Evolutionary conservation across 2,113 vertebrate genomes (phyloP).

Genomic region (Anas platyrhynchos): DNA sequence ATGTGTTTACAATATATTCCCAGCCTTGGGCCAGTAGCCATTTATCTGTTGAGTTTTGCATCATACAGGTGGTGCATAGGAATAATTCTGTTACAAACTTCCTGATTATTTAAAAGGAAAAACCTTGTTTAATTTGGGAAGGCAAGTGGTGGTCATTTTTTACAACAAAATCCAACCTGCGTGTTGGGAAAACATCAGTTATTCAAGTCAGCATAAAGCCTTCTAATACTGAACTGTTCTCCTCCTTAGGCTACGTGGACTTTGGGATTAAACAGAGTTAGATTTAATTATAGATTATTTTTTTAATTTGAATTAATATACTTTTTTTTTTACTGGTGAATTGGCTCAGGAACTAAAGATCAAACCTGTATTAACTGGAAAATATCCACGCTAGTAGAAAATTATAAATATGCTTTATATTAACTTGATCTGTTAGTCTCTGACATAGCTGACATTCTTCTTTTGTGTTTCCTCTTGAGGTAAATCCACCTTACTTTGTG

Average conservation of each 20-base stretch:
- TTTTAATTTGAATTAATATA: background rate
- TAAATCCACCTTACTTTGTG: constrained; percentile 94
- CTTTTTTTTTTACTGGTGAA: background rate
- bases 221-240: background rate
- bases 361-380: background rate
- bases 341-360: background rate
- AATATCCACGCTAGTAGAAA: background rate
- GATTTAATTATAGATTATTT: background rate
- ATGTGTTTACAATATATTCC: background rate
- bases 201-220: background rate
- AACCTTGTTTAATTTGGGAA: background rate
- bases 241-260: background rate
- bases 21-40: background rate
- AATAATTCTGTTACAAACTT: background rate
- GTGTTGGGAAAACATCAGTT: background rate
- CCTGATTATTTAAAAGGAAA: background rate
- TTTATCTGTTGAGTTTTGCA: background rate
- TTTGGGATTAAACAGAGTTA: background rate
- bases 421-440: background rate
- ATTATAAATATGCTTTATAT: background rate
- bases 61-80: background rate
- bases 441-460: background rate
- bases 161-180: background rate
- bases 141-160: background rate
- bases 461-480: constrained; percentile 74